Evolutionary conservation across 2,888 invertebrate genomes (phyloP).

Genomic region (Agriopis aurantiaria): DNA sequence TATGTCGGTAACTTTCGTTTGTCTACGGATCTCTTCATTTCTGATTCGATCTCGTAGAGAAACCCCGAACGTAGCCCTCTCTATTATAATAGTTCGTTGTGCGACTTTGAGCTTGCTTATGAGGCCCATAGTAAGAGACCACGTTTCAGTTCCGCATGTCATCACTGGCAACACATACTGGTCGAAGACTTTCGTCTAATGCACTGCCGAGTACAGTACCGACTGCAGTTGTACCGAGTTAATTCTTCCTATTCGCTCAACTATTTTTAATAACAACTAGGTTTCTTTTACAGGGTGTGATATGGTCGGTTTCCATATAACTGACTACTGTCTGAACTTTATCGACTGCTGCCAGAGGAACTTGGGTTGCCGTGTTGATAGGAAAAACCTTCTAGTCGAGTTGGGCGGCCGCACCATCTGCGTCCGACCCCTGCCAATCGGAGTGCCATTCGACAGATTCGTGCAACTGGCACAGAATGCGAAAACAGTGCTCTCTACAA

Average conservation of each 20-base stretch:
- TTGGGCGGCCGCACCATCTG: constrained; percentile 95
- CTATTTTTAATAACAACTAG: constrained; percentile 14
- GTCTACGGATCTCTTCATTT: too few relatives aligned
- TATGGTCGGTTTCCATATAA: constrained; percentile 97
- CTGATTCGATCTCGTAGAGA: too few relatives aligned
- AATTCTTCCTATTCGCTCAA: background rate
- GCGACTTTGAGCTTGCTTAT: too few relatives aligned
- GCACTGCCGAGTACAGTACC: too few relatives aligned
- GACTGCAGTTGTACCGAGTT: too few relatives aligned
- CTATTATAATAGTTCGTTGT: too few relatives aligned
- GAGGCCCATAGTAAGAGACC: too few relatives aligned
- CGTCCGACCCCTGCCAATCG: constrained; percentile 94
- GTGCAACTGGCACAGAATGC: constrained; percentile 92
- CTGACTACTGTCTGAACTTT: constrained; percentile 96
- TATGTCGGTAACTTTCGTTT: too few relatives aligned
- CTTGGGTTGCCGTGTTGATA: constrained; percentile 94
- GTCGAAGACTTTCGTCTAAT: too few relatives aligned
- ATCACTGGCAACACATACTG: too few relatives aligned
- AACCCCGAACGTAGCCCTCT: too few relatives aligned
- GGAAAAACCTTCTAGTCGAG: constrained; percentile 94
- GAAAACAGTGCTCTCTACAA: constrained; percentile 89
- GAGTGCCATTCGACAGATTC: constrained; percentile 95
- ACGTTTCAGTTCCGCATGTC: too few relatives aligned
- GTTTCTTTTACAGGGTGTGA: constrained; percentile 89
- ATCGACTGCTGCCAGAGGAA: constrained; percentile 96